phyloP scores from a whole-genome alignment of 2,113 vertebrate genomes.

The Myotis brandtii region DNA sequence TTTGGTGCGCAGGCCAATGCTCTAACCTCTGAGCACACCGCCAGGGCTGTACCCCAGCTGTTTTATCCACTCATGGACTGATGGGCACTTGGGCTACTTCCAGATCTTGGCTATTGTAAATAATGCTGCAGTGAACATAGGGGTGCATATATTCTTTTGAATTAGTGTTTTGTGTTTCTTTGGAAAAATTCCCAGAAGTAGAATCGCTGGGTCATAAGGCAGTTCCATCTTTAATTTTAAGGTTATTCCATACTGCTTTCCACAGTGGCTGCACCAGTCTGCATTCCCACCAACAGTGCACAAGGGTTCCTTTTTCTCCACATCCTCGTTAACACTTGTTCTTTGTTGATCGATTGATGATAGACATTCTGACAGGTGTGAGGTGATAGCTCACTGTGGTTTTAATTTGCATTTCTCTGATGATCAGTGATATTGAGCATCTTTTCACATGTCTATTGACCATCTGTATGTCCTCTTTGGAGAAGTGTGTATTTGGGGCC shows the following conservation, averaged over 20 bases:
- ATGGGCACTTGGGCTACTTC: neutral
- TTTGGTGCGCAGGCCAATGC: too few relatives aligned
- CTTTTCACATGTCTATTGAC: neutral
- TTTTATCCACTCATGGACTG: neutral
- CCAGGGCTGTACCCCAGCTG: neutral
- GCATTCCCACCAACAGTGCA: neutral
- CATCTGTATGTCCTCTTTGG: neutral
- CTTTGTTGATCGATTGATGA: neutral
- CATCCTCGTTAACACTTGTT: neutral
- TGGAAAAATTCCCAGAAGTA: neutral
- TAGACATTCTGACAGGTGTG: neutral
- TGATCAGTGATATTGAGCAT: neutral
- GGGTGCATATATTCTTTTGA: neutral
- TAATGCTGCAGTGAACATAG: neutral
- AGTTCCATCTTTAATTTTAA: neutral
- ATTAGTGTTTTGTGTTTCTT: neutral
- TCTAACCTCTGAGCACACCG: too few relatives aligned
- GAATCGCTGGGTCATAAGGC: neutral
- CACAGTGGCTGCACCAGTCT: neutral
- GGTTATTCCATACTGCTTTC: neutral
- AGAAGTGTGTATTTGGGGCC: neutral
- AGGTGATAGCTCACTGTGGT: neutral
- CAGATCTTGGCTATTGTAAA: neutral
- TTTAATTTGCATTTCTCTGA: neutral
- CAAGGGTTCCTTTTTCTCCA: neutral